Conservation (phyloP, 2,113 vertebrate species). For the Hyaena hyaena region DNA sequence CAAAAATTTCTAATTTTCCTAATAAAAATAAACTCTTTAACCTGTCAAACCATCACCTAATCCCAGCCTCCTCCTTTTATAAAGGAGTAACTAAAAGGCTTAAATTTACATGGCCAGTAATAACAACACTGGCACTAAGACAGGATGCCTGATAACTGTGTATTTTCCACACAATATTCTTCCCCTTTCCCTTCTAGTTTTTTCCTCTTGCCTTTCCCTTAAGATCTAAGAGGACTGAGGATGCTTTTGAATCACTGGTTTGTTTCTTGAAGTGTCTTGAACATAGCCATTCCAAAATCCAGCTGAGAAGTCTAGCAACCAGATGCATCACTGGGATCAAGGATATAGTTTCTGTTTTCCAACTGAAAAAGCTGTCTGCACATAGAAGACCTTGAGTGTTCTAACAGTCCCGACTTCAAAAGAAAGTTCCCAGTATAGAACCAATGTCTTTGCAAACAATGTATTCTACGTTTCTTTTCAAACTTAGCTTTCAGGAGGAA, state of each 20-base stretch:
- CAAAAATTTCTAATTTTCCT: constrained; percentile 42
- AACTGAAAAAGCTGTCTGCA: background rate
- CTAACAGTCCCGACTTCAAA: background rate
- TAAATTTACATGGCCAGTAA: background rate
- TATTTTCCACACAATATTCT: background rate
- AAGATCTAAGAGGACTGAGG: background rate
- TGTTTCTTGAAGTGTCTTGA: background rate
- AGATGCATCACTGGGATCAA: background rate
- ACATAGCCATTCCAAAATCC: background rate
- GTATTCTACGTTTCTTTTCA: constrained; percentile 2
- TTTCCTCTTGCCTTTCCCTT: background rate
- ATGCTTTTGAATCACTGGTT: background rate
- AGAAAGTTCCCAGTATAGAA: background rate
- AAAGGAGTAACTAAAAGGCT: background rate
- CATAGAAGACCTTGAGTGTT: background rate
- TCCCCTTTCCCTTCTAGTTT: background rate
- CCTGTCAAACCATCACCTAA: background rate
- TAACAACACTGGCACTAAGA: background rate
- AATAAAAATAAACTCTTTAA: constrained; percentile 48
- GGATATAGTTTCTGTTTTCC: background rate
- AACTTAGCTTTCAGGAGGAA: background rate
- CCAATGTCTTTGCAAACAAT: background rate
- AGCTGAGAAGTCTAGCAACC: background rate
- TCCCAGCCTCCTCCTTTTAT: background rate
- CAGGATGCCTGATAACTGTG: background rate